Base-by-base conservation (phyloP, 2,797 vertebrate genomes). In the Enteromius treurensis region DNA sequence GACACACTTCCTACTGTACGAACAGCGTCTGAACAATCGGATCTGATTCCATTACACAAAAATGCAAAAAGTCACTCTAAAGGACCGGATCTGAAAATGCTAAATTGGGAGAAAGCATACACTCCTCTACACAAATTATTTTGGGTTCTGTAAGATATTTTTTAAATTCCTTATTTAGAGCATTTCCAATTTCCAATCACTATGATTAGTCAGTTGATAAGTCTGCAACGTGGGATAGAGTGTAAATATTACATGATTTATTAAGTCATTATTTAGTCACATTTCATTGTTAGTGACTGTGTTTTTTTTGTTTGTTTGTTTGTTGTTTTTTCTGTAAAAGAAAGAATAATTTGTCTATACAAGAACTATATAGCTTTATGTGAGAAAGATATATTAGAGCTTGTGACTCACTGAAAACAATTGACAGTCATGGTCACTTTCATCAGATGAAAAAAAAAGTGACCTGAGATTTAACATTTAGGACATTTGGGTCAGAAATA, bases 401-500 rank as follows among this genome's bases (percentile, higher is more conserved):
- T 4, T 49, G 1, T 71, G 10, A 49, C 4, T 29, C 42, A 32
- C 26, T 49, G 15, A 11, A 73, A 21, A 21, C 21, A 17, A 23
- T 19, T 29, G 23, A 21, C 26, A 32, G 26, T 32, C 21, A 1
- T 71, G 1, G 9, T 13, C 17, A 49, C 70, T 19, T 51, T 51
- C 4, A 21, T 32, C 21, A 32, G 2, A 32, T 19, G 14, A 7
- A 42, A 15, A 17, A 34, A 65, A 19, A 65, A 23, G 10, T 8
- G 4, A 19, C 45, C 45, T 32, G 64, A 42, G 60, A 42, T 79
- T 73, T 32, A 68, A n/a, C 68, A 73, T 79, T 51, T 26, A 47
- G 32, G 47, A 85, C 76, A 81, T 70, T 51, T 64, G 82, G 88
- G 89, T 90, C 90, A 89, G 32, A 70, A 45, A 87, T 91, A 89